Base-by-base conservation (phyloP, 2,113 vertebrate genomes). In the Erpornis zantholeuca region DNA sequence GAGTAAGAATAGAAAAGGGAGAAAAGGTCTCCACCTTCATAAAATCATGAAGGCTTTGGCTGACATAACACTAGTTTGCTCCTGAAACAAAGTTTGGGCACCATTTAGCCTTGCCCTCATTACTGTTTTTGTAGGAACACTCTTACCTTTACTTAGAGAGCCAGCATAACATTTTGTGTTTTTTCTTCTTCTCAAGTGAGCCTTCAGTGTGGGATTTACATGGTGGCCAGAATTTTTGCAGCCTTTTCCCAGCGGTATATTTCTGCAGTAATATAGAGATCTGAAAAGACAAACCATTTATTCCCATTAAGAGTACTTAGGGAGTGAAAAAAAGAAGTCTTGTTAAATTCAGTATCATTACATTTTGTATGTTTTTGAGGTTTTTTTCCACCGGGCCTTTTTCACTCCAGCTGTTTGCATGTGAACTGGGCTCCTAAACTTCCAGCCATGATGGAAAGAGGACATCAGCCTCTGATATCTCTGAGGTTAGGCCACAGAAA, bases 281-380 rank as follows among this genome's bases (percentile, higher is more conserved):
- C 38, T 93, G 76, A 80, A 92, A 93, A 94, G 56, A 80, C 9
- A 92, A 86, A 82, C 33, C 36, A 53, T 82, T 94, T 94, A 70
- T 77, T 91, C 52, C 35, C 29, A 52, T 80, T 65, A 76, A 77
- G 44, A 79, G 38, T 50, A 79, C 35, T 82, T 57, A 60, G 3
- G 17, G 36, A 71, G 12, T 3, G 1, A 35, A 84, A 70, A 40
- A 36, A 36, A 44, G 42, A 28, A 52, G 7, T 21, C 15, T 53
- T 66, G 15, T 59, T 87, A 63, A 72, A 78, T 83, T 66, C 57
- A 54, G 15, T 38, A 59, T 77, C 5, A 33, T 85, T 78, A 72
- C 6, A 57, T 35, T 84, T 80, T 31, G 13, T 15, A 9, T 3
- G 40, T 6, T 47, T n/a, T 38, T n/a, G 6, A 35, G 18, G 12